Conservation (phyloP, 2,113 vertebrate genomes). For the Lepus americanus region DNA sequence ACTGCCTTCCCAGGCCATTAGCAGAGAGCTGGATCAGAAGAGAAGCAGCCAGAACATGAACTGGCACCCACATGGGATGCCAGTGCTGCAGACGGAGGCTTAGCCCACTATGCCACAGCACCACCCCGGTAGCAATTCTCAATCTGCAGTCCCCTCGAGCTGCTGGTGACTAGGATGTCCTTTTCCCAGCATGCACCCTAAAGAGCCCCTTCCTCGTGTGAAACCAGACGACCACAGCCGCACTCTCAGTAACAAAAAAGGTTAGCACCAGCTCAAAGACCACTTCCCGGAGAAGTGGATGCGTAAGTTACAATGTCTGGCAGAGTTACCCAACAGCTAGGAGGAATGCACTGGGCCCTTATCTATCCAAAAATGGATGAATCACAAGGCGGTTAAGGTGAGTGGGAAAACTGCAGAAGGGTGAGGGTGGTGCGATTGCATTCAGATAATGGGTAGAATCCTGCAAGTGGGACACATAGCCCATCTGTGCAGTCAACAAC, state of each 20-base stretch:
- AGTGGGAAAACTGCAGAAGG: neutral
- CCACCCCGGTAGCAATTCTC: too few relatives aligned
- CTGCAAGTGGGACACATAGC: neutral
- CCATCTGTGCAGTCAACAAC: neutral
- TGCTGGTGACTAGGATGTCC: neutral
- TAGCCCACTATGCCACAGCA: too few relatives aligned
- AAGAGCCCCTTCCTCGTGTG: neutral
- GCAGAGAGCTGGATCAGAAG: too few relatives aligned
- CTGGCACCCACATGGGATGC: too few relatives aligned
- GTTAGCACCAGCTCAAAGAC: neutral
- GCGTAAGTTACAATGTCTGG: neutral
- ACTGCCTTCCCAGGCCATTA: too few relatives aligned
- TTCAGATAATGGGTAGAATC: neutral
- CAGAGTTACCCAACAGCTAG: neutral
- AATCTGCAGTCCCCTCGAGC: too few relatives aligned
- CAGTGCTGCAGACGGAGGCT: too few relatives aligned
- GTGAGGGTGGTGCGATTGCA: neutral
- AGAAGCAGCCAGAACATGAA: too few relatives aligned
- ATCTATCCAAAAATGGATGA: neutral
- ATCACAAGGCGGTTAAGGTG: neutral
- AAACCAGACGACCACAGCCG: neutral
- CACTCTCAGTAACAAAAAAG: neutral
- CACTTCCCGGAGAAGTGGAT: neutral
- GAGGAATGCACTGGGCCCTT: neutral
- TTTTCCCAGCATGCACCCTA: neutral